Conservation (phyloP, 2,113 vertebrate genomes). For the Ictidomys tridecemlineatus region DNA sequence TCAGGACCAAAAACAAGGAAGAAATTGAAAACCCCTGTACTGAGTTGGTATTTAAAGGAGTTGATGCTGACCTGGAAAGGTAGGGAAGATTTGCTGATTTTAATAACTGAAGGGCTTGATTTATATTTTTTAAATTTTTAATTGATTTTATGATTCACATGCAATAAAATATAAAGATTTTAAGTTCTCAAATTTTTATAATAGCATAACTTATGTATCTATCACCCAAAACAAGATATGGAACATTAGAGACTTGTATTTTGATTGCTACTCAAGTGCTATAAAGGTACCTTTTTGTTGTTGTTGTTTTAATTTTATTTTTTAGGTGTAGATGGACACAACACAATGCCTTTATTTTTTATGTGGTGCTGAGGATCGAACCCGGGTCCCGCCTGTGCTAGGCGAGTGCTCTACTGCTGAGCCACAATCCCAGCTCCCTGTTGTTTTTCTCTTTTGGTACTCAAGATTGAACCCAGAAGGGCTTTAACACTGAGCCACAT, state of each 20-base stretch:
- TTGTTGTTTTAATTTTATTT: no score
- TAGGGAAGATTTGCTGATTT: neutral
- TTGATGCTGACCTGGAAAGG: neutral
- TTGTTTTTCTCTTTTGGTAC: no score
- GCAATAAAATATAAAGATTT: neutral
- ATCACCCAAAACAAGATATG: neutral
- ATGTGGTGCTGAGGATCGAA: no score
- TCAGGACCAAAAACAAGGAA: neutral
- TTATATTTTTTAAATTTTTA: slow-evolving; percentile 62
- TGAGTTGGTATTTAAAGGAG: neutral
- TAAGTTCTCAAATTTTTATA: slow-evolving; percentile 33
- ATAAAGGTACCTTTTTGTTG: neutral
- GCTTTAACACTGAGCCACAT: no score
- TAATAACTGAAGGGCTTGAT: neutral
- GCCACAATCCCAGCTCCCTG: no score
- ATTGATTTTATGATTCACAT: slow-evolving; percentile 8
- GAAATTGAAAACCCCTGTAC: neutral
- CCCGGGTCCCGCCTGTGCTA: no score
- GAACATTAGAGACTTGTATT: neutral
- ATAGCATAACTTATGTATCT: neutral
- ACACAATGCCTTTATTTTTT: no score
- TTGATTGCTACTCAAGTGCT: neutral
- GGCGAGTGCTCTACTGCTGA: no score
- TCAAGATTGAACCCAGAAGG: no score
- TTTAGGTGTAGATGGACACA: no score